Percentiles rank a stretch among this genome's conserved stretches.
phyloP scores from a whole-genome alignment of 2,797 vertebrate genomes.

The Sebastes minor region DNA sequence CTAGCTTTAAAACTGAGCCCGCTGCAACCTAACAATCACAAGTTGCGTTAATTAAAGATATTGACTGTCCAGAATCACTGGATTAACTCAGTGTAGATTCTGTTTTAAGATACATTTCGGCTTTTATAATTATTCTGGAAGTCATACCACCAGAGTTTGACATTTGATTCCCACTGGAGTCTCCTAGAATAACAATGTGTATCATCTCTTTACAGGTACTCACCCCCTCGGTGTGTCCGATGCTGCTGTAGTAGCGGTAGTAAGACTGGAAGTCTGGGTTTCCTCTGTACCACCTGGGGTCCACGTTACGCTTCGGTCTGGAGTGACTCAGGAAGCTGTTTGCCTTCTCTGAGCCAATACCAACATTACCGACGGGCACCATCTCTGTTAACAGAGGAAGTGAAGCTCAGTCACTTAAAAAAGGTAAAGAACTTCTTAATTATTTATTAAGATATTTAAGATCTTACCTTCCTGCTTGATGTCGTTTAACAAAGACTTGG shows the following conservation, averaged over 20 bases:
- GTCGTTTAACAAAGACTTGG: constrained; percentile 75
- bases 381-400: constrained; percentile 58
- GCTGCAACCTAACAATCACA: too few species aligned
- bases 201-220: neutral
- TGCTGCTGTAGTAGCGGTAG: constrained; percentile 88
- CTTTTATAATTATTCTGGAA: neutral
- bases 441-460: too few species aligned
- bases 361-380: constrained; percentile 61
- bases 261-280: constrained; percentile 87
- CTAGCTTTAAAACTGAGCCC: too few species aligned
- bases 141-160: neutral
- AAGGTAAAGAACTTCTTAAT: neutral
- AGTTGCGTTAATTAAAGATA: too few species aligned
- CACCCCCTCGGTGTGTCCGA: constrained; percentile 86
- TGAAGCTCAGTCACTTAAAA: neutral
- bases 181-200: neutral
- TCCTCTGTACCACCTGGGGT: constrained; percentile 79
- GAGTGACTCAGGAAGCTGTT: constrained; percentile 78
- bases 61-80: neutral
- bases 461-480: constrained; percentile 78
- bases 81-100: neutral
- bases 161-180: neutral
- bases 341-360: constrained; percentile 69
- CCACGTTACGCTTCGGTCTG: constrained; percentile 77
- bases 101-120: neutral